Evolutionary conservation across 2,113 vertebrate species (phyloP).

Genomic region (Microcebus tavaratra): DNA sequence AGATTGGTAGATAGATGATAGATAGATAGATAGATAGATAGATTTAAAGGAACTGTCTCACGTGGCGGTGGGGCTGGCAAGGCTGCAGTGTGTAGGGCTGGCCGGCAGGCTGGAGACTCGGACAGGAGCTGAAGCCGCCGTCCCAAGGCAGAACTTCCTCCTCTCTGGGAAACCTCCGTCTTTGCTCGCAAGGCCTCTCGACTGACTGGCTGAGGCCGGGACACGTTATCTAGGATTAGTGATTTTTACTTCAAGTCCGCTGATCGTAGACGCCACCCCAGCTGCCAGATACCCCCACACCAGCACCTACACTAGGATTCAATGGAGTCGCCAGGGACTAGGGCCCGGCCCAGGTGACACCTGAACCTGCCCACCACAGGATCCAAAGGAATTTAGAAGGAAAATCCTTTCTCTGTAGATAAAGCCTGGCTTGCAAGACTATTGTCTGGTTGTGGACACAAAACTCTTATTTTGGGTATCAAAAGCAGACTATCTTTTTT

Average conservation of each 20-base stretch:
- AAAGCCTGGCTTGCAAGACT: constrained; percentile 32
- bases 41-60: not conserved
- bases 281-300: not conserved
- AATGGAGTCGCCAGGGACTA: not conserved
- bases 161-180: not conserved
- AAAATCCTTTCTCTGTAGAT: not conserved
- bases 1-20: not conserved
- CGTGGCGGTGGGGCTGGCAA: not conserved
- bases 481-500: not conserved
- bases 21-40: not conserved
- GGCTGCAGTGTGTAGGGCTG: not conserved
- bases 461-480: not conserved
- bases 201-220: not conserved
- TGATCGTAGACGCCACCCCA: not conserved
- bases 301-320: not conserved
- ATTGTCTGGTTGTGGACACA: not conserved
- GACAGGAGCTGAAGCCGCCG: not conserved
- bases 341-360: not conserved
- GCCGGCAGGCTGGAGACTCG: not conserved
- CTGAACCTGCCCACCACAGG: not conserved
- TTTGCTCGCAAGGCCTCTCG: not conserved
- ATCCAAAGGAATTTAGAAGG: not conserved
- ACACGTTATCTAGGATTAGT: not conserved
- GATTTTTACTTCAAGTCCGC: not conserved
- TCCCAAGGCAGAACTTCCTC: not conserved